Evolutionary conservation across 1,140 invertebrate species (phyloP).

Genomic region (Delia radicum): DNA sequence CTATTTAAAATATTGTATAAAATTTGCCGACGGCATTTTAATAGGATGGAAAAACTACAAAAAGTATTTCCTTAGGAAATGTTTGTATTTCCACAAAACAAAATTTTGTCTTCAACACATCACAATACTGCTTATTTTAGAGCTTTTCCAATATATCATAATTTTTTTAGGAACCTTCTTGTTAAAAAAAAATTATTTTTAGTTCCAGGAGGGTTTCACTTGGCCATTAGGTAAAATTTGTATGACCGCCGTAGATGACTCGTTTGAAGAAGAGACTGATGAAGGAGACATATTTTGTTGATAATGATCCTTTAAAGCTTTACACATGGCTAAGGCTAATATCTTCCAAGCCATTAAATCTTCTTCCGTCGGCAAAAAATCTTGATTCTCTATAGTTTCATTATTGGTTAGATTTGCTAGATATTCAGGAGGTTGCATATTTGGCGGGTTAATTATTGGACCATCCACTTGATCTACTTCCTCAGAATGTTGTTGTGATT

Average conservation of each 20-base stretch:
- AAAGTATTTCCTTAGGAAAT: neutral
- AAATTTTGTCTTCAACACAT: neutral
- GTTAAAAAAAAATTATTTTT: slow-evolving; percentile 1
- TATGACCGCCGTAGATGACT: slow-evolving; percentile 11
- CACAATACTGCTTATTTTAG: slow-evolving; percentile 26
- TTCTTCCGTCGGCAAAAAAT: slow-evolving; percentile 26
- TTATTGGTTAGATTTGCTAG: neutral
- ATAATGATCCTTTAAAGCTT: slow-evolving; percentile 49
- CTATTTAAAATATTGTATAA: neutral
- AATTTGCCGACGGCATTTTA: slow-evolving; percentile 24
- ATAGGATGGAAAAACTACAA: neutral
- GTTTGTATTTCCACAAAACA: neutral
- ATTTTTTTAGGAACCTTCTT: no score
- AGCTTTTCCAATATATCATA: neutral
- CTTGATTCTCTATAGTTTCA: neutral
- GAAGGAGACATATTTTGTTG: slow-evolving; percentile 29
- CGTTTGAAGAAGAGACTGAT: neutral
- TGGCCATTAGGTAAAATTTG: slow-evolving; percentile 28
- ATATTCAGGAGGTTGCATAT: neutral
- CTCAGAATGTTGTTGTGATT: neutral
- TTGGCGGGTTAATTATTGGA: neutral
- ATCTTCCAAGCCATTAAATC: slow-evolving; percentile 48
- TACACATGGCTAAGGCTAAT: slow-evolving; percentile 49
- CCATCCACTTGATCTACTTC: slow-evolving; percentile 10
- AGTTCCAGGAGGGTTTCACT: slow-evolving; percentile 22